Evolutionary conservation across 1,140 invertebrate species (phyloP).

Genomic region (Dinothrombium tinctorium): DNA sequence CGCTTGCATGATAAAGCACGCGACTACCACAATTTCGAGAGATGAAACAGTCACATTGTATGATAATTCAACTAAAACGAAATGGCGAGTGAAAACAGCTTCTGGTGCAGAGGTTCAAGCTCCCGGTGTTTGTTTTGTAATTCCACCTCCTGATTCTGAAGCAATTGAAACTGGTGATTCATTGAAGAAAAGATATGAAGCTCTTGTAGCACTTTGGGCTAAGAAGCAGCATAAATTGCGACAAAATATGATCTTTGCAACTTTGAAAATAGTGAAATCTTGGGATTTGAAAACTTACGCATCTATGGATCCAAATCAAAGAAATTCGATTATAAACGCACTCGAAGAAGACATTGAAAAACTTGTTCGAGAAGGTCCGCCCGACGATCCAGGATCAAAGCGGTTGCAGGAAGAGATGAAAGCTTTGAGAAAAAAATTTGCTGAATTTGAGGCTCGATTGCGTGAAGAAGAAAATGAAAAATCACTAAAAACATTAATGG

Average conservation of each 20-base stretch:
- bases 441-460: conserved; percentile 64
- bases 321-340: conserved; percentile 76
- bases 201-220: conserved; percentile 75
- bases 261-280: conserved; percentile 81
- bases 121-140: conserved; percentile 64
- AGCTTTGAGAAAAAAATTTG: conserved; percentile 81
- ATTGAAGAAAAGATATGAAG: conserved; percentile 61
- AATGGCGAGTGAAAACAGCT: conserved; percentile 47
- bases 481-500: conserved; percentile 25
- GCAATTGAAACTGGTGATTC: conserved; percentile 60
- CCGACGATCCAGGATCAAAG: conserved; percentile 68
- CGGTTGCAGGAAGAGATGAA: conserved; percentile 71
- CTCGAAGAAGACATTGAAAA: conserved; percentile 93
- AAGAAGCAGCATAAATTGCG: conserved; percentile 75
- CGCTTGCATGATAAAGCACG: conserved; percentile 65
- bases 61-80: conserved; percentile 71
- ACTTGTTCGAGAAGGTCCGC: conserved; percentile 68
- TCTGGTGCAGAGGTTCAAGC: conserved; percentile 57
- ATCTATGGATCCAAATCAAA: conserved; percentile 68
- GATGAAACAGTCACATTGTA: conserved; percentile 66
- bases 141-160: conserved; percentile 64
- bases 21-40: conserved; percentile 40
- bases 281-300: conserved; percentile 49
- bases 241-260: conserved; percentile 95
- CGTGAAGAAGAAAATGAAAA: conserved; percentile 22